Percentiles rank a stretch among this genome's conserved stretches.
These are phyloP conservation scores for Trachymyrmex cornetzi DNA, from an alignment of 1,140 invertebrate species.

Conservation along the genomic window DNA sequence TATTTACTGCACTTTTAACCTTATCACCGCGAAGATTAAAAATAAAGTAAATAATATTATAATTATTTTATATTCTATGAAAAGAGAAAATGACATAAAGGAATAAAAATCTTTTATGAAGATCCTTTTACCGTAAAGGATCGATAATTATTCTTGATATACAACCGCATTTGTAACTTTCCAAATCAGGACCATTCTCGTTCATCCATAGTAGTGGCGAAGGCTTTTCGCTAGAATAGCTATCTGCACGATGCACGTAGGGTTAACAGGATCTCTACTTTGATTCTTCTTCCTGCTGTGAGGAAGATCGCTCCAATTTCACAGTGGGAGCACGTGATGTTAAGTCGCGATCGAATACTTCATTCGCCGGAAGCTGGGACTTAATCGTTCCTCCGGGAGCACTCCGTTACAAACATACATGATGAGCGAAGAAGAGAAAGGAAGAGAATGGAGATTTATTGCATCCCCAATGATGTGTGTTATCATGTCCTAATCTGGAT, in stretches of 20 bases:
- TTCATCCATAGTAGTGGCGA: slow-evolving; percentile 3
- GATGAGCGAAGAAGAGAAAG: too few species aligned
- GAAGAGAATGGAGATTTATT: slow-evolving; percentile 47
- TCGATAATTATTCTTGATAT: slow-evolving; percentile 57
- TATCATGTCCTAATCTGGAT: slow-evolving; percentile 30
- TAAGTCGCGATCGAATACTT: slow-evolving; percentile 52
- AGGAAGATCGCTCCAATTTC: slow-evolving; percentile 69
- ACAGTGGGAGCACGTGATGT: slow-evolving; percentile 68
- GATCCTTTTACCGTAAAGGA: slow-evolving; percentile 33
- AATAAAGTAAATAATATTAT: too few species aligned
- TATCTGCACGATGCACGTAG: slow-evolving; percentile 59
- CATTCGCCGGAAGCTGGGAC: slow-evolving; percentile 24
- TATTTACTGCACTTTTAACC: background rate
- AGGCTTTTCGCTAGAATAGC: slow-evolving; percentile 46
- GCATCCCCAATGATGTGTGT: slow-evolving; percentile 27
- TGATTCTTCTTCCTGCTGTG: slow-evolving; percentile 61
- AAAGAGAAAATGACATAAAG: background rate
- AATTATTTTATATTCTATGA: background rate
- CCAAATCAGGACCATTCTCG: slow-evolving; percentile 44
- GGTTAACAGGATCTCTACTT: slow-evolving; percentile 65
- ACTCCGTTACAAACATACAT: slow-evolving; percentile 58
- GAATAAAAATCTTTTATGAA: slow-evolving; percentile 28
- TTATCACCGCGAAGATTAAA: background rate
- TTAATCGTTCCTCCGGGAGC: slow-evolving; percentile 65
- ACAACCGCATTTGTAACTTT: slow-evolving; percentile 44